Evolutionary conservation across 1,140 invertebrate species (phyloP), one percentile per base, ranked within the genome.

Genomic region (Kradibia gibbosae): DNA sequence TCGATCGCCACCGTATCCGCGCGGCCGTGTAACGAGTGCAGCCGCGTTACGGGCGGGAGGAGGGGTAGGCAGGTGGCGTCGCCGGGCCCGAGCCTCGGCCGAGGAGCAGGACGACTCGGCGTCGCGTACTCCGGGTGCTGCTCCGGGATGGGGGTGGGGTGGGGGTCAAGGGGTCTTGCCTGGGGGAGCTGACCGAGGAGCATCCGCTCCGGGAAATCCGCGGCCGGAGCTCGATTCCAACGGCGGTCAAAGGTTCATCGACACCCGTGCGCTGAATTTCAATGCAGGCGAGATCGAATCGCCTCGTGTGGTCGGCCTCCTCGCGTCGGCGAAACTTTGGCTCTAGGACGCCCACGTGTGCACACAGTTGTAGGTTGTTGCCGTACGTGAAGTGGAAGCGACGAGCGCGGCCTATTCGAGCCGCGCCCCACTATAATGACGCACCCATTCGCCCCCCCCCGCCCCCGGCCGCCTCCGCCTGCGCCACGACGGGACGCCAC

Each of bases 161-260:
- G 13, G 42, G 42, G 42, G 42, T 5, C 7, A 45, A 13, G 42
- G 7, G 50, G 13, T 17, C 50, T 3, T 3, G 50, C 22, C 50
- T 53, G 13, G 50, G 22, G 15, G 50, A 53, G 20, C 20, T 20
- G 50, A 20, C 15, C 15, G 50, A 22, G 10, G 22, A 45, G 42
- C 13, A 13, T 13, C 5, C 5, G 42, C 50, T 20, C 50, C 15
- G 3, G 22, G 20, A 53, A 53, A 3, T 20, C 50, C 50, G 3
- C 5, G 10, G 10, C 50, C 50, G 13, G 13, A 17, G 22, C 50
- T 3, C 50, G 50, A 53, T 11, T n/a, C 5, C 88, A 89, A 87
- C 86, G 87, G 85, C 86, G 86, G 85, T 86, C 84, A 81, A 78
- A 45, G 31, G 75, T 80, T 80, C 79, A 80, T 80, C 79, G 79